Evolutionary conservation across 2,797 vertebrate species (phyloP).

Genomic region (Cryptoblepharus egeriae): DNA sequence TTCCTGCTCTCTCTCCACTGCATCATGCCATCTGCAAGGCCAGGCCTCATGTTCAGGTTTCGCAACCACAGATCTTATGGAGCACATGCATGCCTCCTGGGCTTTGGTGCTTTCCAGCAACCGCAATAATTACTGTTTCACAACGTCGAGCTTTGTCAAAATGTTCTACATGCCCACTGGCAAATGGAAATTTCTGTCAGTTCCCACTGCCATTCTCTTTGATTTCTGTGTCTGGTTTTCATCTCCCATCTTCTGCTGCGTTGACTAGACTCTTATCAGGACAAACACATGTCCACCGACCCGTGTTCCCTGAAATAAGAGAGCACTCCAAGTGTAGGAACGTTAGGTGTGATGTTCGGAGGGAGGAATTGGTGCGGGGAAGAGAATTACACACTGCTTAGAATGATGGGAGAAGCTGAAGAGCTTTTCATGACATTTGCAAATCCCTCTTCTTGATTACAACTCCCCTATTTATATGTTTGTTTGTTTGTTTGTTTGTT

Average conservation of each 20-base stretch:
- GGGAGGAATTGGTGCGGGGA: no score
- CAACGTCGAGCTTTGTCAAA: conserved; percentile 7
- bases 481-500: no score
- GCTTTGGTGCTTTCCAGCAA: not conserved
- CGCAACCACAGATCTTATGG: conserved; percentile 7
- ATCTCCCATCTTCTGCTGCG: not conserved
- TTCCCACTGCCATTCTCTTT: not conserved
- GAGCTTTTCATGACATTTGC: no score
- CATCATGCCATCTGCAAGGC: not conserved
- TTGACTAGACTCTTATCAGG: not conserved
- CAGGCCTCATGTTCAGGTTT: not conserved
- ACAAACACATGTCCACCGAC: not conserved
- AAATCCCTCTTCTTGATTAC: no score
- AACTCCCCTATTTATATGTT: no score
- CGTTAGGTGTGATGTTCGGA: no score
- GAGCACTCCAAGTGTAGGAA: not conserved
- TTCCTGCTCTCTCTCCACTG: not conserved
- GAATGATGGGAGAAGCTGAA: no score
- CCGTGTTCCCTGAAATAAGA: no score
- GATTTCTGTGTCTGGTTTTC: not conserved
- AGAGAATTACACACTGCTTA: no score
- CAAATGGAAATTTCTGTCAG: conserved; percentile 3
- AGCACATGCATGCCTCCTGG: not conserved
- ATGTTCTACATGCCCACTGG: not conserved
- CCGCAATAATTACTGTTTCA: not conserved